Conservation (phyloP, 2,888 invertebrate species). For the Phasia obesa region DNA sequence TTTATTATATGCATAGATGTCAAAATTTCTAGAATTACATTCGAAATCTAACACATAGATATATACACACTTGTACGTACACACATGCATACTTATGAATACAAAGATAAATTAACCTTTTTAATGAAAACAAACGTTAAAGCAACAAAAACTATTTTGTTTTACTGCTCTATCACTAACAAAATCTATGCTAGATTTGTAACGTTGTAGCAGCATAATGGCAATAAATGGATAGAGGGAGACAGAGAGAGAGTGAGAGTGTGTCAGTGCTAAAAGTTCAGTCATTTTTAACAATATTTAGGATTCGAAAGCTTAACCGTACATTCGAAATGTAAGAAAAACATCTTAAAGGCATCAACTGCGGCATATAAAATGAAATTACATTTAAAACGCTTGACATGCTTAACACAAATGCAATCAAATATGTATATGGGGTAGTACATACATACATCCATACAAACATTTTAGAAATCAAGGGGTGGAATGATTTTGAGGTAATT, state of each 20-base stretch:
- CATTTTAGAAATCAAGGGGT: too few relatives aligned
- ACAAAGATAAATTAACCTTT: conserved; percentile 45
- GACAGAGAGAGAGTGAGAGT: not conserved
- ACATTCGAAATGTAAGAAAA: conserved; percentile 69
- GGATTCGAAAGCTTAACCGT: conserved; percentile 79
- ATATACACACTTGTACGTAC: too few relatives aligned
- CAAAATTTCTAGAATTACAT: not conserved
- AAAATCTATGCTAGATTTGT: conserved; percentile 7
- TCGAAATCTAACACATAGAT: conserved; percentile 2
- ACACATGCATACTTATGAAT: too few relatives aligned
- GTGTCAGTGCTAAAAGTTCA: not conserved
- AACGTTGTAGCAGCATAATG: not conserved
- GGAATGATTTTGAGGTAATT: conserved; percentile 45
- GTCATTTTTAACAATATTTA: conserved; percentile 72
- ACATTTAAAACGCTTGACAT: conserved; percentile 71
- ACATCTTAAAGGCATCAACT: conserved; percentile 76
- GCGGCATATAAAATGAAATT: conserved; percentile 80
- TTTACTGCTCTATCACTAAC: not conserved
- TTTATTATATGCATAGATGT: too few relatives aligned
- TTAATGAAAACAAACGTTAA: conserved; percentile 59
- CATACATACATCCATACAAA: too few relatives aligned
- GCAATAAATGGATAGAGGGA: not conserved
- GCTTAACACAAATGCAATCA: conserved; percentile 34
- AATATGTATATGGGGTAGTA: conserved; percentile 9
- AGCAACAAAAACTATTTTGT: conserved; percentile 32